Evolutionary conservation across 2,888 invertebrate species (phyloP), one percentile per base, ranked within the genome.

Genomic region (Ferdinandea cuprea): DNA sequence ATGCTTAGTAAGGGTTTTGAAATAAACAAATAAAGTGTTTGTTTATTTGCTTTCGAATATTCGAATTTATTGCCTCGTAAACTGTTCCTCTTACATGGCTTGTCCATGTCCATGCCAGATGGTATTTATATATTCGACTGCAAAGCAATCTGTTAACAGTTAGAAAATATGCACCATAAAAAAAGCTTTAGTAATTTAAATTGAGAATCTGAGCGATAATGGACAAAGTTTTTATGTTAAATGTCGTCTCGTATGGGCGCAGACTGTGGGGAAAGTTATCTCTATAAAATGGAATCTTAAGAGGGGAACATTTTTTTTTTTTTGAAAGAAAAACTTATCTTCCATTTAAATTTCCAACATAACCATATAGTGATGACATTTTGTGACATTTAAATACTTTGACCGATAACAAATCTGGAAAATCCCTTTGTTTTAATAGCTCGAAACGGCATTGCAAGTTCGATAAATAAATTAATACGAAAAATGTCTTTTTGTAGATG

Each of bases 1-100:
- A 6, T 28, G 46, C 40, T 19, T 21, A n/a, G 21, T 37, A 48
- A 21, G 25, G 13, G 32, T 13, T 44, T 68, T 6, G 42, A 42
- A 71, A 50, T 42, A 56, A 65, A 71, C 21, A 71, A 71, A 71
- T 42, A 63, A 69, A 69, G 37, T 35, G n/a, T 56, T 56, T 54
- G 35, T 63, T 56, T 56, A 25, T 56, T 63, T 69, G 28, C 17
- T 71, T 52, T 44, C 21, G 77, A n/a, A n/a, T 42, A 61, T 56
- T 61, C 21, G 69, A 63, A 71, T 71, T 71, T 78, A 78, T 71
- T 40, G 63, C 56, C 61, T 77, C 48, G 40, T 54, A 63, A 69
- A 56, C 25, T 35, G 2, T 37, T n/a, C n/a, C n/a, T n/a, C 30
- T 32, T 52, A 56, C 28, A 56, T 40, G 42, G 32, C 17, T 7